Conservation (phyloP, 1,140 invertebrate genomes). For the Augochlora pura region DNA sequence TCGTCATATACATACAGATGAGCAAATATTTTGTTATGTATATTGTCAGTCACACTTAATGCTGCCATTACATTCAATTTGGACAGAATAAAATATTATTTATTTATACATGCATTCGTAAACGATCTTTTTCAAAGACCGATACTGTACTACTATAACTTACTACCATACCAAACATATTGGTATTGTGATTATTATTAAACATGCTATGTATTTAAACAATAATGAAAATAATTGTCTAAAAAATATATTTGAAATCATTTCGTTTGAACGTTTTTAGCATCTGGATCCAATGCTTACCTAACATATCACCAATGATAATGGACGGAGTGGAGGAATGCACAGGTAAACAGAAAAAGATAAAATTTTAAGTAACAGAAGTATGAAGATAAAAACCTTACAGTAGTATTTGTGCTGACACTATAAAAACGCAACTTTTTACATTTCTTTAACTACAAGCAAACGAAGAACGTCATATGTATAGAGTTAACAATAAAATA, state of each 20-base stretch:
- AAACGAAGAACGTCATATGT: conserved; percentile 10
- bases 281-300: conserved; percentile 58
- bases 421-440: conserved; percentile 40
- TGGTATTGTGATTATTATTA: conserved; percentile 18
- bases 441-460: conserved; percentile 13
- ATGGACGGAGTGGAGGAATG: conserved; percentile 63
- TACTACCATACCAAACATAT: conserved; percentile 7
- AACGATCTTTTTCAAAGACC: background rate
- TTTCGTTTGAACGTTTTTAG: background rate
- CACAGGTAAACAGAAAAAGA: conserved; percentile 20
- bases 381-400: conserved; percentile 49
- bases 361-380: conserved; percentile 23
- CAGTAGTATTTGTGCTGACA: conserved; percentile 23
- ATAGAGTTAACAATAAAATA: conserved; percentile 7
- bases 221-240: conserved; percentile 8
- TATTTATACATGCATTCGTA: conserved; percentile 36
- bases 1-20: conserved; percentile 30
- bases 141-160: conserved; percentile 16
- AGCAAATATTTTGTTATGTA: conserved; percentile 39
- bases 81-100: conserved; percentile 36
- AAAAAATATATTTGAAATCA: conserved; percentile 12
- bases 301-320: conserved; percentile 52
- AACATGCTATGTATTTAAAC: conserved; percentile 23
- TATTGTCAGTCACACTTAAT: conserved; percentile 52
- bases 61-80: conserved; percentile 40